Evolutionary conservation across 2,113 vertebrate species (phyloP).

Genomic region (Nothobranchius furzeri): DNA sequence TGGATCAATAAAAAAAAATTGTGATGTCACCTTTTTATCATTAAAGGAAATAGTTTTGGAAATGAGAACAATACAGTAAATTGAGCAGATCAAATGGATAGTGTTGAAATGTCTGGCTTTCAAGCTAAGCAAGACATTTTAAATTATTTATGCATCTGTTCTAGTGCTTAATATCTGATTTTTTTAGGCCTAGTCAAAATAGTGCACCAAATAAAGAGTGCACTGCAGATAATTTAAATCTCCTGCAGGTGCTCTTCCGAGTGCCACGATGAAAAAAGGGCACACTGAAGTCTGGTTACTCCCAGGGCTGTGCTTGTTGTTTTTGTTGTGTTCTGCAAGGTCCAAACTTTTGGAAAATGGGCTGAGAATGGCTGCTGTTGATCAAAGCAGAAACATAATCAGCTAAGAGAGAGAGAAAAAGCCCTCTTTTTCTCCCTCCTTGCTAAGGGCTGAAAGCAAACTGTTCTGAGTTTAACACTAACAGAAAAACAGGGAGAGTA

Average conservation of each 20-base stretch:
- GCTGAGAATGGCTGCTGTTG: conserved; percentile 48
- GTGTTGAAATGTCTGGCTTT: too few species aligned
- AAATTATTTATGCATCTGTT: conserved; percentile 2
- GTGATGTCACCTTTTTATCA: too few species aligned
- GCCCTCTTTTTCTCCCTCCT: conserved; percentile 38
- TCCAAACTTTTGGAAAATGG: conserved; percentile 50
- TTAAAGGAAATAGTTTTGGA: too few species aligned
- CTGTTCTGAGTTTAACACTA: conserved; percentile 39
- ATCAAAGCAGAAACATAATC: conserved; percentile 68
- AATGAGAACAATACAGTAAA: too few species aligned
- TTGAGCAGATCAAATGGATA: too few species aligned
- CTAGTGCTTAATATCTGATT: conserved; percentile 4
- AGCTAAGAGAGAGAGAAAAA: conserved; percentile 50
- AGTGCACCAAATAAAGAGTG: conserved; percentile 8
- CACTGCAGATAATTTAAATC: conserved; percentile 28
- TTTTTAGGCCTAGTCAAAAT: conserved; percentile 17
- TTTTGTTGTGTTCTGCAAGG: conserved; percentile 54
- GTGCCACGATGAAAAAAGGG: conserved; percentile 50
- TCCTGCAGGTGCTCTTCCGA: conserved; percentile 35
- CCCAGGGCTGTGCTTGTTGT: conserved; percentile 46
- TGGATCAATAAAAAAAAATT: too few species aligned
- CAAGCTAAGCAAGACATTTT: background rate
- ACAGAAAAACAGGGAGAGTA: conserved; percentile 22
- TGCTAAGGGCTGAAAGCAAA: conserved; percentile 56
- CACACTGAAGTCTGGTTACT: conserved; percentile 36